phyloP scores from a whole-genome alignment of 2,797 vertebrate genomes.

The Typhlichthys subterraneus region DNA sequence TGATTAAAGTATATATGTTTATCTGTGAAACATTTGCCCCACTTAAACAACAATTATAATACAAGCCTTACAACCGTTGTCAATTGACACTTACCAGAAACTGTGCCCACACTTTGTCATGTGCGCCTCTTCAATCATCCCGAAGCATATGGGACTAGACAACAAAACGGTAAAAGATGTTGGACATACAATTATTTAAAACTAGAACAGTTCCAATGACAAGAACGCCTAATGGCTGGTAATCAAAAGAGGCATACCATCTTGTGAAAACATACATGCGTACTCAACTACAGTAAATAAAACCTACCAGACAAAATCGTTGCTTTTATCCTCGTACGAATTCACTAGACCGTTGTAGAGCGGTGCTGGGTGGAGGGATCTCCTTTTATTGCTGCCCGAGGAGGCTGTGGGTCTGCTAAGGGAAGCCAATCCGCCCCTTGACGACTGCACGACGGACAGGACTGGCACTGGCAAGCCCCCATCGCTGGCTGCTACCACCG shows the following conservation, averaged over 20 bases:
- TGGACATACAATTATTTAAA: background rate
- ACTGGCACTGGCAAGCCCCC: constrained; percentile 54
- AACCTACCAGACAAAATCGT: constrained; percentile 96
- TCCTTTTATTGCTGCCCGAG: constrained; percentile 82
- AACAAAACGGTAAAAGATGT: constrained; percentile 22
- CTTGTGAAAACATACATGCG: too few relatives aligned
- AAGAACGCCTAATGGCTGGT: background rate
- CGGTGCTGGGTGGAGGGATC: constrained; percentile 83
- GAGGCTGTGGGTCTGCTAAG: constrained; percentile 68
- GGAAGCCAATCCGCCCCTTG: constrained; percentile 61
- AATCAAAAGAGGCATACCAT: background rate
- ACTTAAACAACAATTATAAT: background rate
- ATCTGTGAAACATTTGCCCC: background rate
- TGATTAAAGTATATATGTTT: background rate
- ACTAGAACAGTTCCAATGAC: background rate
- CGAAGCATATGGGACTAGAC: constrained; percentile 97
- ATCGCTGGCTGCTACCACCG: constrained; percentile 56
- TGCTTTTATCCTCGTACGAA: constrained; percentile 98
- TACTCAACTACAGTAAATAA: background rate
- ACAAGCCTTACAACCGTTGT: too few relatives aligned
- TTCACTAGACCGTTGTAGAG: constrained; percentile 95
- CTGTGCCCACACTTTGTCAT: constrained; percentile 99
- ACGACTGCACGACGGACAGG: constrained; percentile 59
- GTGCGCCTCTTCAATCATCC: constrained; percentile 98
- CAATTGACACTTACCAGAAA: constrained; percentile 88